Percentiles rank a stretch among this genome's conserved stretches.
These are phyloP conservation scores for Rhopalosiphum nymphaeae DNA, from an alignment of 2,888 invertebrate species.

Conservation along the genomic window DNA sequence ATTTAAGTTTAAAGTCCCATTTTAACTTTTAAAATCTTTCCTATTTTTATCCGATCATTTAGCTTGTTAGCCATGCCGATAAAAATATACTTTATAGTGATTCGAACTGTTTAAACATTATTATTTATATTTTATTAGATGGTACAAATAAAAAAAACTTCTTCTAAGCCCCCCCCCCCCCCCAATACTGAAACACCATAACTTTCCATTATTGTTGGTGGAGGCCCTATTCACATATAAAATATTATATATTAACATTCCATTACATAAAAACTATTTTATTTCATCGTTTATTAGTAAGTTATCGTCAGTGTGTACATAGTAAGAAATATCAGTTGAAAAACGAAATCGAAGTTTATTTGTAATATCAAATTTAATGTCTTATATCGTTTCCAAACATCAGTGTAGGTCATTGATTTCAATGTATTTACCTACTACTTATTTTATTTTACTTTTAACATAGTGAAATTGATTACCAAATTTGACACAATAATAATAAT, in stretches of 20 bases:
- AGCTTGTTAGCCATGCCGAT: background rate
- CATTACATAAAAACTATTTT: background rate
- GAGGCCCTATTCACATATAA: background rate
- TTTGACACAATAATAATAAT: background rate
- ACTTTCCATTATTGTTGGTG: background rate
- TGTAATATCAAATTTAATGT: background rate
- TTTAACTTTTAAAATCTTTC: background rate
- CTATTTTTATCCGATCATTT: constrained; percentile 4
- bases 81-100: background rate
- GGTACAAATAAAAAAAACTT: background rate
- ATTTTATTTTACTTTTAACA: background rate
- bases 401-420: background rate
- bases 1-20: background rate
- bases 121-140: background rate
- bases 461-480: background rate
- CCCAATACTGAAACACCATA: background rate
- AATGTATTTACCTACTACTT: background rate
- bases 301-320: background rate
- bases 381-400: background rate
- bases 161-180: background rate
- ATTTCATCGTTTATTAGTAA: background rate
- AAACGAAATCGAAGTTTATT: background rate
- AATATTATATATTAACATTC: background rate
- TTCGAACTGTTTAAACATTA: background rate
- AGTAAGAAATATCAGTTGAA: background rate